These are phyloP conservation scores for Drosophila quasianomalipes DNA, from an alignment of 2,888 invertebrate species.

Conservation along the genomic window DNA sequence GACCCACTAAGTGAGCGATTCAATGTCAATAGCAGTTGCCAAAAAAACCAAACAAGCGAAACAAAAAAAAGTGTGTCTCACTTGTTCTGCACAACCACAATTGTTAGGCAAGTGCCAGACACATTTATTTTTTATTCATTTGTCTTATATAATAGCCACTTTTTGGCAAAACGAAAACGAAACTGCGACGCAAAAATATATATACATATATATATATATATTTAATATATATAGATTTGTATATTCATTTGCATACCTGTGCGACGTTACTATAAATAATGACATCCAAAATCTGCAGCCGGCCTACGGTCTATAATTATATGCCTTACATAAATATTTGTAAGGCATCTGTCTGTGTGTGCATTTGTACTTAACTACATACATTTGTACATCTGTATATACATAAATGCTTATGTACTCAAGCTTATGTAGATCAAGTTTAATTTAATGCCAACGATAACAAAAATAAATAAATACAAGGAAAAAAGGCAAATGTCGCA, in stretches of 20 bases:
- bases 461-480: slow-evolving; percentile 49
- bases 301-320: slow-evolving; percentile 66
- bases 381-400: slow-evolving; percentile 2
- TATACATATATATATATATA: background rate
- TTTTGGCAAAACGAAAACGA: slow-evolving; percentile 60
- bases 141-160: slow-evolving; percentile 37
- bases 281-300: slow-evolving; percentile 40
- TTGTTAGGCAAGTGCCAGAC: slow-evolving; percentile 18
- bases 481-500: slow-evolving; percentile 14
- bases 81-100: slow-evolving; percentile 14
- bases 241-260: slow-evolving; percentile 14
- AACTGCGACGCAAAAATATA: slow-evolving; percentile 57
- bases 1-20: slow-evolving; percentile 35
- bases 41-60: slow-evolving; percentile 1
- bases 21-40: slow-evolving; percentile 56
- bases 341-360: slow-evolving; percentile 32
- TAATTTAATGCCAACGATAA: slow-evolving; percentile 61
- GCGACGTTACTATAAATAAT: slow-evolving; percentile 62
- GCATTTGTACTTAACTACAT: slow-evolving; percentile 16
- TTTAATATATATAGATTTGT: slow-evolving; percentile 4
- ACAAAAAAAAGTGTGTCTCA: slow-evolving; percentile 35
- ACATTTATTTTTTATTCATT: slow-evolving; percentile 11
- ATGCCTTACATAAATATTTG: slow-evolving; percentile 71
- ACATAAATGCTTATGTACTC: slow-evolving; percentile 13
- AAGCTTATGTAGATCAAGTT: slow-evolving; percentile 59